Evolutionary conservation across 2,888 invertebrate species (phyloP), one percentile per base, ranked within the genome.

Genomic region (Polydrusus cervinus): DNA sequence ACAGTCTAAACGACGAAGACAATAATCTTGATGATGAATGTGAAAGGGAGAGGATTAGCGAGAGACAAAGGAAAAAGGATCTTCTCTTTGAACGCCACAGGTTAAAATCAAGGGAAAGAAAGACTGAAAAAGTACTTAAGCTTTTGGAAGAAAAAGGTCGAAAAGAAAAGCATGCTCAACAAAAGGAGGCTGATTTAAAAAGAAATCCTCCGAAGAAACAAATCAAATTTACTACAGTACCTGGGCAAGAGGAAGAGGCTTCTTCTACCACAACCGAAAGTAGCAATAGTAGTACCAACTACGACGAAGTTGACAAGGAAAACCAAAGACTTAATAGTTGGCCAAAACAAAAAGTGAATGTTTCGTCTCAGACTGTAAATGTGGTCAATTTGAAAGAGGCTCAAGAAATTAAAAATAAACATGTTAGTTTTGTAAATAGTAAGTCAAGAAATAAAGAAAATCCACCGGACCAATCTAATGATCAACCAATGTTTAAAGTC

Each of bases 231-330:
- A 80, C 78, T 77, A 71, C 69, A 79, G 80, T 81, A 79, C 82
- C 81, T 79, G 87, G 87, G 78, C 89, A 88, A 51, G 91, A 92
- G 82, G 92, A 92, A 82, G 93, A 93, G 81, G 91, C 91, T 1
- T 93, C 92, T 9, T 93, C 93, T 0, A 92, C 92, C 1, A 92
- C 92, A 8, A 93, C 93, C 3, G 93, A 93, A 82, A 92, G 92
- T 80, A 92, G 92, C 57, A 92, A 92, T 61, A 82, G 82, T 76
- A 71, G 77, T 38, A 20, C 70, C 9, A 79, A 79, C 64, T 79
- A 78, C 67, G 81, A 82, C 43, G 81, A 81, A 60, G 77, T 80
- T 49, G 82, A 82, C 68, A 81, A 82, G 77, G 82, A 83, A 69
- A 82, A 80, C 71, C 82, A 81, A 80, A 81, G 82, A 78, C 79